These are phyloP conservation scores for Zelleria hepariella DNA, from an alignment of 2,888 invertebrate species.

Conservation along the genomic window DNA sequence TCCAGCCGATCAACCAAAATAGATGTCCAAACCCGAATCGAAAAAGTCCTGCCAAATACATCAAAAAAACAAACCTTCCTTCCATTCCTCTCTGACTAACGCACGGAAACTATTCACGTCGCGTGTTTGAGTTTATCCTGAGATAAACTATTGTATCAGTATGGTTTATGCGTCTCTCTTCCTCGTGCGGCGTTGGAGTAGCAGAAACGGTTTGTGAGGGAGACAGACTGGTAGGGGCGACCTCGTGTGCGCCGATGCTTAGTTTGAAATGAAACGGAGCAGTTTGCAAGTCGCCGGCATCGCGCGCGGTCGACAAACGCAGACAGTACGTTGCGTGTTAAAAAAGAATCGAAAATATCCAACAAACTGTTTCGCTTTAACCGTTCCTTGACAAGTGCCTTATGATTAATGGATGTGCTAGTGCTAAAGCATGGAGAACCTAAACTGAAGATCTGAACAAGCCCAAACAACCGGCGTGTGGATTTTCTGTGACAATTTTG, in stretches of 20 bases:
- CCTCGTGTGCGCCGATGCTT: slow-evolving; percentile 62
- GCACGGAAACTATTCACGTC: slow-evolving; percentile 60
- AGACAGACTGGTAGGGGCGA: slow-evolving; percentile 57
- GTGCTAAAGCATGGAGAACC: slow-evolving; percentile 57
- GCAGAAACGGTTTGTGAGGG: slow-evolving; percentile 37
- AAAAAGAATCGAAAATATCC: slow-evolving; percentile 44
- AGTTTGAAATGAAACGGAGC: slow-evolving; percentile 58
- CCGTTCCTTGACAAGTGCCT: slow-evolving; percentile 40
- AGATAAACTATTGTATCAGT: slow-evolving; percentile 41
- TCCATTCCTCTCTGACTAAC: slow-evolving; percentile 59
- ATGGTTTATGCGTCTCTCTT: slow-evolving; percentile 37
- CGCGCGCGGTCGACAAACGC: slow-evolving; percentile 57
- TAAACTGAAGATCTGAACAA: slow-evolving; percentile 33
- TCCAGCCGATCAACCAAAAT: slow-evolving; percentile 46
- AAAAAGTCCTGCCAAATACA: slow-evolving; percentile 63
- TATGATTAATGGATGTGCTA: slow-evolving; percentile 60
- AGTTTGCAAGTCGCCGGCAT: slow-evolving; percentile 70
- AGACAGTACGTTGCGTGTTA: slow-evolving; percentile 57
- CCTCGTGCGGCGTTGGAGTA: slow-evolving; percentile 23
- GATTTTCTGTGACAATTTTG: slow-evolving; percentile 33
- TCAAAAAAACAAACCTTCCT: slow-evolving; percentile 49
- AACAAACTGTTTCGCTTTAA: slow-evolving; percentile 42
- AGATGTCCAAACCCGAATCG: slow-evolving; percentile 40
- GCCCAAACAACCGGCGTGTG: slow-evolving; percentile 47
- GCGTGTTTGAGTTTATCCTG: slow-evolving; percentile 60